Evolutionary conservation across 2,113 vertebrate species (phyloP), one percentile per base, ranked within the genome.

Genomic region (Cynoglossus semilaevis): DNA sequence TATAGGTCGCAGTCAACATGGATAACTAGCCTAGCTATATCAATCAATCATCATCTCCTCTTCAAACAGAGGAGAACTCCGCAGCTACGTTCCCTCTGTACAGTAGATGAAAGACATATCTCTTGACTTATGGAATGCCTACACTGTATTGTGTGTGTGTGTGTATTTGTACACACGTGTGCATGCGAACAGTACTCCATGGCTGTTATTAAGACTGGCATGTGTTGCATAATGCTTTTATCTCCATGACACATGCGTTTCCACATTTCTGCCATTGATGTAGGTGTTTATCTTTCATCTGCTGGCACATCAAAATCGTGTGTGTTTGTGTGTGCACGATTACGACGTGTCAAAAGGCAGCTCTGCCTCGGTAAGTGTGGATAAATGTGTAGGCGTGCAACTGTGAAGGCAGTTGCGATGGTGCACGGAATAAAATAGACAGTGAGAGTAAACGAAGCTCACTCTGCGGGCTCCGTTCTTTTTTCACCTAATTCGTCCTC

Each of bases 281-380:
- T 67, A 72, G 69, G 79, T 77, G 73, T 72, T 76, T 29, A 29
- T 29, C 68, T 81, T 81, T 81, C 68, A 84, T 87, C 72, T 73
- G 43, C 41, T 63, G 60, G 51, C 59, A 22, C 41, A 52, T 75
- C 61, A 36, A 53, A 58, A 15, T 15, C 57, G 57, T 63, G 41
- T 55, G 51, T 54, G 63, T 40, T 22, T 50, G 19, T 71, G 17
- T 63, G 50, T 36, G 61, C 52, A 51, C 18, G 56, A 66, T 66
- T 60, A 76, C 77, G 49, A 75, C 55, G 72, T 77, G 77, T 81
- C 62, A 77, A 61, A 80, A 79, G 75, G 64, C 64, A 74, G 64
- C 78, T 48, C 47, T 74, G 59, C 56, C 45, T 77, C 7, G 9
- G 51, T 53, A 43, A 67, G 57, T 74, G 70, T 52, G 48, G 60